Evolutionary conservation across 2,888 invertebrate genomes (phyloP), one percentile per base, ranked within the genome.

Genomic region (Melieria picta): DNA sequence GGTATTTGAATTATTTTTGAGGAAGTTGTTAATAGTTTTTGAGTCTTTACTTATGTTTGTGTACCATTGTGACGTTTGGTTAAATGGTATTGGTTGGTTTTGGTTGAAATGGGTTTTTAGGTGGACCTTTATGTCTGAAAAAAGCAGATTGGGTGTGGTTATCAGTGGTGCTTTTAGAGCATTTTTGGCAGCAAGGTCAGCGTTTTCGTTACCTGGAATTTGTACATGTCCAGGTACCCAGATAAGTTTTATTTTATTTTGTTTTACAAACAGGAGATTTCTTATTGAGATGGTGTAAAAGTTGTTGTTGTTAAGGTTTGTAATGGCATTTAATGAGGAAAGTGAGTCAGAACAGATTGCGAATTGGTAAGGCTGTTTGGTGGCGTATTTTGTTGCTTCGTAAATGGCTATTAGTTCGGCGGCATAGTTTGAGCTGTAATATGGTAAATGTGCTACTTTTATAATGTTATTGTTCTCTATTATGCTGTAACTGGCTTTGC

Each of bases 141-240:
- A 55, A 13, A 55, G 16, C n/a, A 55, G 55, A 16, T 55, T 55
- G 4, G 55, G 55, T 5, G 60, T 42, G 6, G 11, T 60, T 5
- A 7, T 60, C 5, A 60, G 60, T 6, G 7, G 9, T n/a, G n/a
- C 30, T 60, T 60, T 60, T 16, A 60, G 3, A 16, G 30, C 60
- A 30, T 60, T n/a, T 60, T 60, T 60, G 43, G 60, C 16, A 42
- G 60, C 7, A 30, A 30, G 30, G 30, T 60, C 60, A 42, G 60
- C 60, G 7, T 30, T 7, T 60, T 60, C 60, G 43, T 60, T 60
- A 4, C 60, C 60, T 60, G 16, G 7, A 16, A 60, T 60, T 60
- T 5, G 60, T 9, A 42, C 60, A 30, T 60, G 13, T 3, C 43
- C 60, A 4, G 60, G 60, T 42, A 60, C 60, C 60, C 60, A 60